Conservation (phyloP, 2,888 invertebrate genomes). For the Drosophila cognata region DNA sequence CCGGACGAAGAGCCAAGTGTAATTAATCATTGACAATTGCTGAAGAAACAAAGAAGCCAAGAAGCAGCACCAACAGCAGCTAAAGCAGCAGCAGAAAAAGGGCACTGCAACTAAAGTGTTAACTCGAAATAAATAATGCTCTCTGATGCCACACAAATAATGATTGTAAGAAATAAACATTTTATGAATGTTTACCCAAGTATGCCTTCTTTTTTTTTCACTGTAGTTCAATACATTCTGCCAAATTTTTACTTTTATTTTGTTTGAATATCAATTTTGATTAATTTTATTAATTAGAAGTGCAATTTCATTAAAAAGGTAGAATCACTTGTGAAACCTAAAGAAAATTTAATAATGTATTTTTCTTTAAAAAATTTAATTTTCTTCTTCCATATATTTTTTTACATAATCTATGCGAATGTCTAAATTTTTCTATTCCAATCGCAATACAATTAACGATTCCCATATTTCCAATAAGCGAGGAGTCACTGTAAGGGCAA, state of each 20-base stretch:
- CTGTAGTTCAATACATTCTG: too few species aligned
- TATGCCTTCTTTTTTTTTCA: background rate
- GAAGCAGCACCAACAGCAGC: constrained; percentile 8
- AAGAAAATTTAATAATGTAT: background rate
- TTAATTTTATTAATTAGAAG: background rate
- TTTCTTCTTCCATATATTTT: background rate
- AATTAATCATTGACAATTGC: constrained; percentile 68
- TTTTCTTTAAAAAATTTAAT: background rate
- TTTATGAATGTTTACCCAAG: background rate
- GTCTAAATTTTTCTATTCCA: background rate
- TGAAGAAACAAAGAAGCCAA: constrained; percentile 12
- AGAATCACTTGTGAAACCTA: background rate
- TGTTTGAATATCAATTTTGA: background rate
- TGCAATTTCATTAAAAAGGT: background rate
- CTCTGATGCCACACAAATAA: background rate
- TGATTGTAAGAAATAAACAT: background rate
- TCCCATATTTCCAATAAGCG: background rate
- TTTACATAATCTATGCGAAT: background rate
- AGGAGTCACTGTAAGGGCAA: constrained; percentile 6
- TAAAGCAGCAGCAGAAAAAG: constrained; percentile 2
- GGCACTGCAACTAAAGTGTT: constrained; percentile 38
- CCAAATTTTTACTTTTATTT: background rate
- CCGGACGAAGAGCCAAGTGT: constrained; percentile 44
- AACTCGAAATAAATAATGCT: background rate
- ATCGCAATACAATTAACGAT: background rate